phyloP scores from a whole-genome alignment of 2,888 invertebrate species.

The Trachelus troglodyta region DNA sequence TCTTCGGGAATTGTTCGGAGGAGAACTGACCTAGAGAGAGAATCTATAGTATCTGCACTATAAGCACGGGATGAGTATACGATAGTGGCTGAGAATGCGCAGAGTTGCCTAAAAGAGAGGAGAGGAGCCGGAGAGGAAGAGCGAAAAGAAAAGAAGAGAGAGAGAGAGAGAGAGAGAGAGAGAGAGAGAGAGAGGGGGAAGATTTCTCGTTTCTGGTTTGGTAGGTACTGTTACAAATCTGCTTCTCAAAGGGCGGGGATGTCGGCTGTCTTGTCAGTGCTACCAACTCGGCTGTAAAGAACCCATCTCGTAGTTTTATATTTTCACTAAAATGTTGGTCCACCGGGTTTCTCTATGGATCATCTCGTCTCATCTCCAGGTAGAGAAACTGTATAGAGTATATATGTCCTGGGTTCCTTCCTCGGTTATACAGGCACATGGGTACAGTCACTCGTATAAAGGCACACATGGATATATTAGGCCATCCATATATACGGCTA shows the following conservation, averaged over 20 bases:
- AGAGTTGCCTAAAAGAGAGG: constrained; percentile 36
- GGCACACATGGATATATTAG: too few species aligned
- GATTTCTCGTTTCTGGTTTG: constrained; percentile 40
- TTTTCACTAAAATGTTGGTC: constrained; percentile 40
- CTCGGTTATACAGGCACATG: too few species aligned
- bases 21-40: too few species aligned
- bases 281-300: constrained; percentile 59
- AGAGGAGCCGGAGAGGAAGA: constrained; percentile 2
- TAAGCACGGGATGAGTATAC: constrained; percentile 29
- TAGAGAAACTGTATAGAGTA: neutral
- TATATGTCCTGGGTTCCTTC: too few species aligned
- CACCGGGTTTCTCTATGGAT: constrained; percentile 37
- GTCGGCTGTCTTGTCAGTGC: constrained; percentile 61
- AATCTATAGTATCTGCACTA: neutral
- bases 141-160: neutral
- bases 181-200: constrained; percentile 4
- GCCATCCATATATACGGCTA: too few species aligned
- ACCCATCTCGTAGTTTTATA: constrained; percentile 55
- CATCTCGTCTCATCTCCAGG: constrained; percentile 37
- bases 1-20: too few species aligned
- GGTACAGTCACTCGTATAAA: too few species aligned
- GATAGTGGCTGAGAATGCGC: constrained; percentile 24
- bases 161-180: neutral
- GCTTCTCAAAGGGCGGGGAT: constrained; percentile 52
- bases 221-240: constrained; percentile 49